phyloP scores from a whole-genome alignment of 2,797 vertebrate genomes.

The Benthosema pterotum region DNA sequence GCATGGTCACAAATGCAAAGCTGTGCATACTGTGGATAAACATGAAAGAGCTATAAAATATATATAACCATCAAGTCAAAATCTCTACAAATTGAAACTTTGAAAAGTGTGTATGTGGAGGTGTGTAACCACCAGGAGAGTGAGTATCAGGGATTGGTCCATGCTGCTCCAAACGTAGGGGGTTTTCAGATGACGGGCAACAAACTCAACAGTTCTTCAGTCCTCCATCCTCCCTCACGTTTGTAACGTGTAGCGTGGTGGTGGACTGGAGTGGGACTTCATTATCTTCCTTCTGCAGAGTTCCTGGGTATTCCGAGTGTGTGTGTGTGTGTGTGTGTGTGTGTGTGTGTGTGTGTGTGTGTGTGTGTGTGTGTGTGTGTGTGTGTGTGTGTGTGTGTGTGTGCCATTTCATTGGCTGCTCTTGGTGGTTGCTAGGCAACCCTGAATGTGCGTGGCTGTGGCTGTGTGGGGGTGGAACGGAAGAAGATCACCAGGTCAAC shows the following conservation, averaged over 20 bases:
- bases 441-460: conserved; percentile 50
- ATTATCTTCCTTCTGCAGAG: conserved; percentile 56
- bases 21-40: too few species aligned
- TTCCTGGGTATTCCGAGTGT: conserved; percentile 48
- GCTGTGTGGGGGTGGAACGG: conserved; percentile 64
- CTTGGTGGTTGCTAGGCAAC: conserved; percentile 78
- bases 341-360: conserved; percentile 34
- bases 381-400: conserved; percentile 11
- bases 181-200: not conserved
- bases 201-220: not conserved
- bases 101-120: not conserved
- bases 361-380: conserved; percentile 2
- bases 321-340: not conserved
- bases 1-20: too few species aligned
- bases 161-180: conserved; percentile 18
- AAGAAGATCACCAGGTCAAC: conserved; percentile 62
- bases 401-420: conserved; percentile 15
- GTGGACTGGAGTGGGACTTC: conserved; percentile 45
- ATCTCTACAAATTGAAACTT: too few species aligned
- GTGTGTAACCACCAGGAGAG: conserved; percentile 4
- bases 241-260: conserved; percentile 39
- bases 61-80: too few species aligned
- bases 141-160: conserved; percentile 12
- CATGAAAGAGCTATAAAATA: too few species aligned
- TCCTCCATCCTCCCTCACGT: conserved; percentile 17